A percentile compares a stretch with the other conserved stretches of the same genome.
These are phyloP conservation scores for Drosophila trapezifrons DNA, from an alignment of 1,140 invertebrate genomes.

Conservation along the genomic window DNA sequence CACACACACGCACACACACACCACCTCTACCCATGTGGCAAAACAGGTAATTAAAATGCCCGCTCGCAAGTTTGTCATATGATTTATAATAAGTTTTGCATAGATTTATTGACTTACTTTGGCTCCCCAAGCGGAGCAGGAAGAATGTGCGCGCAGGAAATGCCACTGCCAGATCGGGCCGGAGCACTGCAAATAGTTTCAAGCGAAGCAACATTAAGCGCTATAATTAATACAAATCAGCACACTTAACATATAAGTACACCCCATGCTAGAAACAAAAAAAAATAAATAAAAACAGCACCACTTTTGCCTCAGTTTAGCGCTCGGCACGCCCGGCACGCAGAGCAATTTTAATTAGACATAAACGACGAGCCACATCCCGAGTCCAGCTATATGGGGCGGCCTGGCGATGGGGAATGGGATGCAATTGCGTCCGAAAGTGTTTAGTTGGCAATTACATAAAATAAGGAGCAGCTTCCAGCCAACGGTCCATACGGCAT, in stretches of 20 bases:
- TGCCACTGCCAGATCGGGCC: slow-evolving; percentile 39
- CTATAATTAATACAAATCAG: slow-evolving; percentile 77
- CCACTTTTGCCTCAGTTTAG: slow-evolving; percentile 41
- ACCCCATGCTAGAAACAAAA: slow-evolving; percentile 9
- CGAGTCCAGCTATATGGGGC: slow-evolving; percentile 8
- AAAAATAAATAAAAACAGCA: slow-evolving; percentile 5
- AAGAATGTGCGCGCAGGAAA: slow-evolving; percentile 73
- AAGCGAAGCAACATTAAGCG: slow-evolving; percentile 61
- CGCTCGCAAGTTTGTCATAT: slow-evolving; percentile 62
- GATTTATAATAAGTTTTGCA: slow-evolving; percentile 78
- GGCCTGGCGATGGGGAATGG: not conserved
- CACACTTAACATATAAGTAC: slow-evolving; percentile 66
- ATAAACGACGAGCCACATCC: slow-evolving; percentile 68
- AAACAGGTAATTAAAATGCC: slow-evolving; percentile 69
- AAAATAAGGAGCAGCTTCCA: slow-evolving; percentile 75
- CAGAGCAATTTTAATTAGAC: slow-evolving; percentile 78
- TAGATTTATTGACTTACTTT: slow-evolving; percentile 72
- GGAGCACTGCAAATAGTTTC: slow-evolving; percentile 63
- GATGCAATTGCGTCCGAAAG: slow-evolving; percentile 62
- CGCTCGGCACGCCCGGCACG: slow-evolving; percentile 63
- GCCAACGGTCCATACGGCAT: slow-evolving; percentile 62
- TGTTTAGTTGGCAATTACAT: slow-evolving; percentile 80
- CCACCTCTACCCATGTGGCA: slow-evolving; percentile 34
- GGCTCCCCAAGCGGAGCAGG: slow-evolving; percentile 52
- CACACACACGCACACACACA: slow-evolving; percentile 3